A percentile compares a stretch with the other conserved stretches of the same genome.
phyloP scores from a whole-genome alignment of 2,113 vertebrate genomes.

The Neodontobutis hainanensis region DNA sequence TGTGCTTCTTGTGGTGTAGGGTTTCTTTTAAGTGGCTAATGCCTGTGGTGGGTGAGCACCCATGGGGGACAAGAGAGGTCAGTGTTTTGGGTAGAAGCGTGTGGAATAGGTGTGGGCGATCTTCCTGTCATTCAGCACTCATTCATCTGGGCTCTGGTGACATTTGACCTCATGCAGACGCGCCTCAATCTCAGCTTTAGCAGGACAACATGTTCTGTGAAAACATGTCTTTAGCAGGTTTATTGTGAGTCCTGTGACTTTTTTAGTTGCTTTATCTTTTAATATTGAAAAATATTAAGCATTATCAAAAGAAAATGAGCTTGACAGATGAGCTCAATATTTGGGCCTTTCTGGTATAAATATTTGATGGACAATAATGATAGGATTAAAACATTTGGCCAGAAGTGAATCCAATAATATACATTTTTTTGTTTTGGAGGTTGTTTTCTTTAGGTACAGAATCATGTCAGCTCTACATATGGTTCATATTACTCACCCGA shows the following conservation, averaged over 20 bases:
- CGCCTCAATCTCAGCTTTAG: constrained; percentile 23
- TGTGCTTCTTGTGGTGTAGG: constrained; percentile 74
- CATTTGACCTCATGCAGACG: constrained; percentile 58
- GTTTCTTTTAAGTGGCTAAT: constrained; percentile 83
- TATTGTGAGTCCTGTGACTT: background rate
- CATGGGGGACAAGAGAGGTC: constrained; percentile 73
- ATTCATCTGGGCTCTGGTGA: constrained; percentile 63
- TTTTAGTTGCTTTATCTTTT: background rate
- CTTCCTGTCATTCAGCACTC: constrained; percentile 78
- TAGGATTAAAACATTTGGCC: too few species aligned
- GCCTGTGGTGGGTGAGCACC: constrained; percentile 73
- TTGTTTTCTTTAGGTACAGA: constrained; percentile 25
- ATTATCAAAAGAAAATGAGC: too few species aligned
- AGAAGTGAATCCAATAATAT: constrained; percentile 26
- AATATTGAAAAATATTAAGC: background rate
- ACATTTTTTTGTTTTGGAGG: constrained; percentile 1
- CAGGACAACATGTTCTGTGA: constrained; percentile 8
- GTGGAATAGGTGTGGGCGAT: constrained; percentile 72
- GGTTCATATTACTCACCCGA: constrained; percentile 54
- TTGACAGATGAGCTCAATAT: too few species aligned
- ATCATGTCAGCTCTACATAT: constrained; percentile 40
- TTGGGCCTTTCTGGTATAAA: too few species aligned
- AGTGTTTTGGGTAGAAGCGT: constrained; percentile 75
- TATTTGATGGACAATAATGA: too few species aligned
- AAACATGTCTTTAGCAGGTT: constrained; percentile 10